phyloP scores from a whole-genome alignment of 2,888 invertebrate species.

The Nycteola revayana region DNA sequence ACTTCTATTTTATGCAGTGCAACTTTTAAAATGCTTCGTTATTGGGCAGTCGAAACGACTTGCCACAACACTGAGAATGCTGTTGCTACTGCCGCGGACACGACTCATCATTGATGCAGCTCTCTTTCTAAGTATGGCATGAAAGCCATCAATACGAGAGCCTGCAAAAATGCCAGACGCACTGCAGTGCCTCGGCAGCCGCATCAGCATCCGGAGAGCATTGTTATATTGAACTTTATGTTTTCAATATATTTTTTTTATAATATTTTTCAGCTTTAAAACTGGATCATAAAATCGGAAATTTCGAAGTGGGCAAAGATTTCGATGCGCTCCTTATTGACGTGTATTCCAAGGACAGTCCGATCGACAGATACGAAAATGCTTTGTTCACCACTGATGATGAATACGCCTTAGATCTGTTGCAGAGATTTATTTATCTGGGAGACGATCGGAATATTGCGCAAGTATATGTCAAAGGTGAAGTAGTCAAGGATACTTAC shows the following conservation, averaged over 20 bases:
- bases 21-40: too few relatives aligned
- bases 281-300: conserved; percentile 88
- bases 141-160: too few relatives aligned
- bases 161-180: too few relatives aligned
- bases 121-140: too few relatives aligned
- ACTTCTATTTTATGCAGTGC: too few relatives aligned
- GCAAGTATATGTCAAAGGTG: conserved; percentile 89
- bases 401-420: conserved; percentile 79
- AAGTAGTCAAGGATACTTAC: conserved; percentile 45
- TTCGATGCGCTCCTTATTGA: conserved; percentile 94
- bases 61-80: too few relatives aligned
- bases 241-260: not conserved
- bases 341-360: conserved; percentile 71
- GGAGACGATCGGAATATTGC: conserved; percentile 93
- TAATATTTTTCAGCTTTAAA: conserved; percentile 85
- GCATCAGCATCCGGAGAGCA: too few relatives aligned
- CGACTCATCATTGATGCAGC: too few relatives aligned
- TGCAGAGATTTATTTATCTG: conserved; percentile 89
- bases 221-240: too few relatives aligned
- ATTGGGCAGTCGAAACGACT: too few relatives aligned
- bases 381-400: conserved; percentile 69
- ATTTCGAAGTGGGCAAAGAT: conserved; percentile 90
- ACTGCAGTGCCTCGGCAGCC: too few relatives aligned
- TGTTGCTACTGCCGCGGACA: too few relatives aligned
- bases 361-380: conserved; percentile 22